Percentiles rank a stretch among this genome's conserved stretches.
These are phyloP conservation scores for Xenops minutus DNA, from an alignment of 2,797 vertebrate genomes.

Conservation along the genomic window DNA sequence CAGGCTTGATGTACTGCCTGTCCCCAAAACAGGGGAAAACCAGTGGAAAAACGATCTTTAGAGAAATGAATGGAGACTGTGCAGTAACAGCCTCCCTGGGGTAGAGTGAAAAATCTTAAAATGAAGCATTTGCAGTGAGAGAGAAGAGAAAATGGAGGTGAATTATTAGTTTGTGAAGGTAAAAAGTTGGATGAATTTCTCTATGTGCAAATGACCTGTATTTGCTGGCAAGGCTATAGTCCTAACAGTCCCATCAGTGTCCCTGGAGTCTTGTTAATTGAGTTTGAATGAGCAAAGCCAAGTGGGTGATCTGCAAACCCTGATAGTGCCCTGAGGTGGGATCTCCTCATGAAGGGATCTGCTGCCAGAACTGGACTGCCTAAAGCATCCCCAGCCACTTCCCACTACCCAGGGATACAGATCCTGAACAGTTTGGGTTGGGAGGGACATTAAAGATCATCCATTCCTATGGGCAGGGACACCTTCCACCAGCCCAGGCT, in stretches of 20 bases:
- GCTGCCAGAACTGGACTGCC: neutral
- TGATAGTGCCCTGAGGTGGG: neutral
- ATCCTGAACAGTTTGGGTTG: fast-evolving
- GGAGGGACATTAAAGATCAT: fast-evolving
- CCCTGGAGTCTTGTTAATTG: neutral
- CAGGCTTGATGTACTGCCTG: neutral
- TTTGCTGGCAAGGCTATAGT: neutral
- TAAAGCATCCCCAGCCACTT: neutral
- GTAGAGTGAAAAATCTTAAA: neutral
- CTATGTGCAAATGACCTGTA: neutral
- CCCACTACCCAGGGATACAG: neutral
- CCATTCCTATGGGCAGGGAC: neutral
- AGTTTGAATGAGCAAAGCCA: neutral
- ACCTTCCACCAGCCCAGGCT: neutral
- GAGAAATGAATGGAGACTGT: neutral
- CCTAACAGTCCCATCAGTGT: neutral
- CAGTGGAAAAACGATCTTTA: neutral
- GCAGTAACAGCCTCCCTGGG: neutral
- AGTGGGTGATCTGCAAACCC: neutral
- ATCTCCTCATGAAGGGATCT: neutral
- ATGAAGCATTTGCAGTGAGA: neutral
- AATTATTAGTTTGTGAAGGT: neutral
- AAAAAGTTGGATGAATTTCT: neutral
- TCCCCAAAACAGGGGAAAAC: neutral
- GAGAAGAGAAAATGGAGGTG: neutral